phyloP scores from a whole-genome alignment of 2,113 vertebrate genomes.

The Bungarus multicinctus region DNA sequence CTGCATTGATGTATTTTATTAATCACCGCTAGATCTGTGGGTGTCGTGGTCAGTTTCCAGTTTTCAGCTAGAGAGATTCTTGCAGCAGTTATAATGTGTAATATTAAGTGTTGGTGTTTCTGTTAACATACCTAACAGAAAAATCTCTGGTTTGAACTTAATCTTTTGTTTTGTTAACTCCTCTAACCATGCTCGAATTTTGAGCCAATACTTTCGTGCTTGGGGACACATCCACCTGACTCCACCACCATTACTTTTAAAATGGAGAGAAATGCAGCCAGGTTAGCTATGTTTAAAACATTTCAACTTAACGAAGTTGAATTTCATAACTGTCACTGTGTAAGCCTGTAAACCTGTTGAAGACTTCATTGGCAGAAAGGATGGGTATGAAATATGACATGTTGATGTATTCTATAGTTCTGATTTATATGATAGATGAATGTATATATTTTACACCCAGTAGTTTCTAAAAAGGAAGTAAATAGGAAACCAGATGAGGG shows the following conservation, averaged over 20 bases:
- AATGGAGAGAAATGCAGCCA: background rate
- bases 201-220: too few species aligned
- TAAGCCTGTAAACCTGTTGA: background rate
- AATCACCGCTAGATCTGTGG: too few species aligned
- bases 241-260: background rate
- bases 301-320: background rate
- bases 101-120: too few species aligned
- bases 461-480: background rate
- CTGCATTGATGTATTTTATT: too few species aligned
- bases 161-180: too few species aligned
- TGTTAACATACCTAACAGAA: too few species aligned
- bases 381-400: background rate
- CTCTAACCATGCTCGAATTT: too few species aligned
- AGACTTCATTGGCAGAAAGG: background rate
- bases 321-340: background rate
- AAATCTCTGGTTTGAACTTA: too few species aligned
- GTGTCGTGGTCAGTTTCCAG: too few species aligned
- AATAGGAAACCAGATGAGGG: background rate
- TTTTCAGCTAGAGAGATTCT: too few species aligned
- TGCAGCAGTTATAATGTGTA: too few species aligned
- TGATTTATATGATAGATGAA: background rate
- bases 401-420: background rate
- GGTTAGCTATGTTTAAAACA: background rate
- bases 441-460: background rate
- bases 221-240: too few species aligned